Evolutionary conservation across 2,797 vertebrate species (phyloP), one percentile per base, ranked within the genome.

Genomic region (Darevskia mixta): DNA sequence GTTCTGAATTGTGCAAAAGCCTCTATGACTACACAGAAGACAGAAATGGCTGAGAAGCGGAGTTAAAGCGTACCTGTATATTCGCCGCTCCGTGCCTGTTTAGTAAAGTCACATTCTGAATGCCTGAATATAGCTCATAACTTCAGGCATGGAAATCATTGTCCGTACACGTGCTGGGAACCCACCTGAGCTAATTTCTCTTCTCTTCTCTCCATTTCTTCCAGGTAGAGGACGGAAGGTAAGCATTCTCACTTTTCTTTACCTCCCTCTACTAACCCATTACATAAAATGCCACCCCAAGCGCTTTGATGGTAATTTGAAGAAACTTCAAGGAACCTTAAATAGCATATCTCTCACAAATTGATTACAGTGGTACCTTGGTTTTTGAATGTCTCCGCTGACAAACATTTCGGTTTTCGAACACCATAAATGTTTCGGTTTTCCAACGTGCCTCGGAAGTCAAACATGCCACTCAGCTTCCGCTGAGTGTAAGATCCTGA

Each of bases 191-290:
- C 45, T 69, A 75, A 86, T 58, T 81, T 86, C 90, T 89, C 6
- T 49, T 76, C 58, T 92, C 85, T 84, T 90, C 91, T 87, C 92
- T 92, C 77, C 91, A 72, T 90, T 92, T 93, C 23, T 94, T 96
- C 84, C 91, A 98, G 97, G 93, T 82, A 97, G 96, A 96, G 95
- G 98, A 95, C 97, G 95, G 93, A 98, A 98, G 98, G 99, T 99
- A 97, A 95, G 97, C 90, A 87, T 90, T 64, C 64, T 90, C 81
- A 10, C 0, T 55, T 83, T 43, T 3, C 64, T 87, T 66, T 29
- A 8, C 38, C 82, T 90, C 18, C 71, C 69, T 78, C 1, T 81
- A 38, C 90, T 83, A 3, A 18, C 79, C 7, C 15, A 15, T 0
- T 41, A 76, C 1, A 72, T 80, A 91, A 3, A 20, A 0, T 84